Evolutionary conservation across 2,797 vertebrate genomes (phyloP).

Genomic region (Sus cebifrons): DNA sequence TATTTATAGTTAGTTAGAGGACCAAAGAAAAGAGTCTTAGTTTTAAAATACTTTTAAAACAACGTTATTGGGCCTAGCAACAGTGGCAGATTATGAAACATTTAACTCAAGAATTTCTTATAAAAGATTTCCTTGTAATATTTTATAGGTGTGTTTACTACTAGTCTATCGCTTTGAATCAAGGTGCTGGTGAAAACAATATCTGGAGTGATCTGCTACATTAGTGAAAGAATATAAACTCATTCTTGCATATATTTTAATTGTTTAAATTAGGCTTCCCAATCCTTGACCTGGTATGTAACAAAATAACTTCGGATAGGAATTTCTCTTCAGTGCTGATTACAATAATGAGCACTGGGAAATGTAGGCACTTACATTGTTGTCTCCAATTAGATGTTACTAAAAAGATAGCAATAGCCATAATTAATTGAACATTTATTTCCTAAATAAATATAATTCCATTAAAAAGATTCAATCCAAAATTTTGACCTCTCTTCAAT

Average conservation of each 20-base stretch:
- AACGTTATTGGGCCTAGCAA: neutral
- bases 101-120: neutral
- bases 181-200: neutral
- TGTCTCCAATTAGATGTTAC: neutral
- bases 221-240: neutral
- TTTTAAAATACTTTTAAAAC: neutral
- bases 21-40: neutral
- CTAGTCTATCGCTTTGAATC: neutral
- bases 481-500: conserved; percentile 2
- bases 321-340: conserved; percentile 31
- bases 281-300: neutral
- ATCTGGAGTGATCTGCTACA: neutral
- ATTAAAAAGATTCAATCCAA: conserved; percentile 21
- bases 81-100: neutral
- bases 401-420: conserved; percentile 24
- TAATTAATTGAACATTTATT: conserved; percentile 46
- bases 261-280: conserved; percentile 19
- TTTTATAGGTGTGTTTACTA: neutral
- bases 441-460: neutral
- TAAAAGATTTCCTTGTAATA: neutral
- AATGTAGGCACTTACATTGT: conserved; percentile 24
- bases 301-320: conserved; percentile 8
- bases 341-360: neutral
- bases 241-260: neutral
- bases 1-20: conserved; percentile 13